Conservation (phyloP, 2,888 invertebrate genomes). For the Hyles lineata region DNA sequence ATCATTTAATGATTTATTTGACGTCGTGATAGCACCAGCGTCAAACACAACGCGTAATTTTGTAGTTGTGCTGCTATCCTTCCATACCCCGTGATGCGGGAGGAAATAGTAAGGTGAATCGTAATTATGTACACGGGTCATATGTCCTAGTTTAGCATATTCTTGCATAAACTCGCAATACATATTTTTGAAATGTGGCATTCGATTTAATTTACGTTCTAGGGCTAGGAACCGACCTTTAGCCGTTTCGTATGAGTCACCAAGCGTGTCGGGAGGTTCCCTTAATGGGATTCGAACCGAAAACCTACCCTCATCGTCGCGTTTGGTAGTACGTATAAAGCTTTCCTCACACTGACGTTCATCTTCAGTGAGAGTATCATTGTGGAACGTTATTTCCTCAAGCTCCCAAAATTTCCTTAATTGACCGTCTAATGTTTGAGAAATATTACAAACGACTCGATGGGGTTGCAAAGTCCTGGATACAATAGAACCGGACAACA, state of each 20-base stretch:
- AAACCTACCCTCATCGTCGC: slow-evolving; percentile 28
- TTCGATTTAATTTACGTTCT: slow-evolving; percentile 32
- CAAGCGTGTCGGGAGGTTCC: slow-evolving; percentile 31
- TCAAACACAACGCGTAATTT: slow-evolving; percentile 11
- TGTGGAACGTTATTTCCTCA: not conserved
- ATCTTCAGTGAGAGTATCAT: not conserved
- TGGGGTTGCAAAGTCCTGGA: not conserved
- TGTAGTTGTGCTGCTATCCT: not conserved
- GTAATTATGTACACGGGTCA: not conserved
- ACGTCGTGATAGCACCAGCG: not conserved
- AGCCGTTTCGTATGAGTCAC: slow-evolving; percentile 32
- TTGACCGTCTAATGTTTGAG: not conserved
- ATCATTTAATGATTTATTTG: slow-evolving; percentile 30
- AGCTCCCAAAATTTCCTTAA: not conserved
- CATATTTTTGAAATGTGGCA: not conserved
- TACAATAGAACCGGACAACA: not conserved
- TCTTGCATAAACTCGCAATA: slow-evolving; percentile 2
- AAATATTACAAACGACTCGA: too few species aligned
- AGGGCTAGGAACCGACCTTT: slow-evolving; percentile 32
- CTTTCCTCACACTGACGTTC: not conserved
- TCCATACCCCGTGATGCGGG: not conserved
- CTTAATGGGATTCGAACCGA: slow-evolving; percentile 36
- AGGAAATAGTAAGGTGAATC: not conserved
- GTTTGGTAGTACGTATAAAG: not conserved
- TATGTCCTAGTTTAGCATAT: not conserved